These are phyloP conservation scores for Rana temporaria DNA, from an alignment of 2,113 vertebrate species.

Conservation along the genomic window DNA sequence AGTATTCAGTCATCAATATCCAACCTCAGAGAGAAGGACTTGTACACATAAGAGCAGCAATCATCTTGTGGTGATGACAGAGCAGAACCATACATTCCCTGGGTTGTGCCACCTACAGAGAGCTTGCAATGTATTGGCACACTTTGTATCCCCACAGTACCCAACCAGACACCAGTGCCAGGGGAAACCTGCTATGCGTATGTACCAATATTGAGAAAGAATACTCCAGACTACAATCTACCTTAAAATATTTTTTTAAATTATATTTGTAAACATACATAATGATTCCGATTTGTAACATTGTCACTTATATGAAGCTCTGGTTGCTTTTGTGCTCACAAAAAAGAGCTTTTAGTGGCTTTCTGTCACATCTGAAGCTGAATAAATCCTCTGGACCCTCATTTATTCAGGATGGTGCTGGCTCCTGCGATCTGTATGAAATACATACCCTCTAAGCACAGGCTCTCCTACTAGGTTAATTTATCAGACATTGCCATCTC, in stretches of 20 bases:
- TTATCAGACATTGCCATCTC: constrained; percentile 2
- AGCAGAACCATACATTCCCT: constrained; percentile 65
- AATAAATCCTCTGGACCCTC: neutral
- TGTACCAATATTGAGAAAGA: neutral
- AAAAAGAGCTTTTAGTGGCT: neutral
- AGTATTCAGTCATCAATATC: constrained; percentile 80
- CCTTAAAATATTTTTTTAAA: neutral
- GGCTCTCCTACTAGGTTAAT: neutral
- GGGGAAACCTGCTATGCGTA: neutral
- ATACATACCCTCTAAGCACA: neutral
- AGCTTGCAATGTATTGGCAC: constrained; percentile 17
- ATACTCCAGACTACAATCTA: constrained; percentile 12
- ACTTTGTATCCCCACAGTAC: neutral
- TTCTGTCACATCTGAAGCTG: neutral
- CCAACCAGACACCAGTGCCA: neutral
- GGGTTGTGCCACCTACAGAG: constrained; percentile 63
- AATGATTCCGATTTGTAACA: neutral
- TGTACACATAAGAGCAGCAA: constrained; percentile 70
- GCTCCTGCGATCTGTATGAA: neutral
- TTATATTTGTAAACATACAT: constrained; percentile 24
- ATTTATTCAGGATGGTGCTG: neutral
- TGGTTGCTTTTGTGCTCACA: neutral
- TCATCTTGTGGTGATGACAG: constrained; percentile 68
- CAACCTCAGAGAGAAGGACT: constrained; percentile 72
- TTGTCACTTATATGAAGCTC: neutral